phyloP scores from a whole-genome alignment of 1,140 invertebrate genomes.

The Anthonomus grandis region DNA sequence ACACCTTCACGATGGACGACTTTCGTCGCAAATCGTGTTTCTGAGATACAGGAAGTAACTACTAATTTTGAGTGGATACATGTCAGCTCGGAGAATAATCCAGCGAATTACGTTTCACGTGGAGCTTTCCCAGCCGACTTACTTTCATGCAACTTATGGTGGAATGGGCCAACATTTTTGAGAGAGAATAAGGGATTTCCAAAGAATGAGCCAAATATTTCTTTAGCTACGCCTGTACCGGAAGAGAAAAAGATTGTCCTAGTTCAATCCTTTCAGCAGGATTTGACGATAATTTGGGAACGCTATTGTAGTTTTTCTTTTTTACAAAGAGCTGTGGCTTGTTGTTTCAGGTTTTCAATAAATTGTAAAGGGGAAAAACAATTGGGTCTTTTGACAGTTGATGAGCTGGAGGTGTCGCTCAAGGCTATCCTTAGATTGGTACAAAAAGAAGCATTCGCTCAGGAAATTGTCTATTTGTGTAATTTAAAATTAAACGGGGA shows the following conservation, averaged over 20 bases:
- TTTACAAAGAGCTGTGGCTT: background rate
- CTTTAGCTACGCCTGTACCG: background rate
- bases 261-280: too few relatives aligned
- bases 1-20: slow-evolving; percentile 4
- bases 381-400: background rate
- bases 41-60: slow-evolving; percentile 15
- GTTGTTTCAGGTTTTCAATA: background rate
- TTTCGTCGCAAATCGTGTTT: slow-evolving; percentile 18
- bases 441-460: background rate
- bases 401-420: slow-evolving; percentile 4
- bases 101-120: slow-evolving; percentile 37
- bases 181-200: slow-evolving; percentile 1
- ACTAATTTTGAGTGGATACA: slow-evolving; percentile 28
- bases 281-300: background rate
- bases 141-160: slow-evolving; percentile 37
- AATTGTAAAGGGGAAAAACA: background rate
- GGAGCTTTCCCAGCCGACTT: slow-evolving; percentile 30
- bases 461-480: slow-evolving; percentile 4
- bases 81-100: slow-evolving; percentile 32
- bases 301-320: background rate
- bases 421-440: background rate
- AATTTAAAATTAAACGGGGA: slow-evolving; percentile 1
- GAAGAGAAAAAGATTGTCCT: background rate
- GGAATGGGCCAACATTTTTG: slow-evolving; percentile 12
- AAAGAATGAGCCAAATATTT: background rate